phyloP scores from a whole-genome alignment of 2,113 vertebrate genomes.

The Phoenicopterus ruber region DNA sequence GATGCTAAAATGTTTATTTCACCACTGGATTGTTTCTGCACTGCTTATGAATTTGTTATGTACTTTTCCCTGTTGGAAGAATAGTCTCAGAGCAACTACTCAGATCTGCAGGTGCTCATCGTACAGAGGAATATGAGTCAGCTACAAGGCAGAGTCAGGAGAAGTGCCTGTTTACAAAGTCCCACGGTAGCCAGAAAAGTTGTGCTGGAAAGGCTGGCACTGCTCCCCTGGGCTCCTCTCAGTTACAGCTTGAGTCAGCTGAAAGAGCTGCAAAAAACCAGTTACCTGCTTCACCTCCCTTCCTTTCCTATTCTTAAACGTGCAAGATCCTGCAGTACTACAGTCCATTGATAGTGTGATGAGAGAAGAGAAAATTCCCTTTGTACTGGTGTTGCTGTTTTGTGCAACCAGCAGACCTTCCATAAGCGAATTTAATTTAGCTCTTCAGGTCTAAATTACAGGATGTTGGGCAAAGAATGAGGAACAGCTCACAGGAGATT shows the following conservation, averaged over 20 bases:
- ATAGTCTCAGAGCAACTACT: background rate
- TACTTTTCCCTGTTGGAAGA: background rate
- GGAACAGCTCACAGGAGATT: background rate
- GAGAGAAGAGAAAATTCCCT: background rate
- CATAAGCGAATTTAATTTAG: background rate
- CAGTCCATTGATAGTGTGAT: background rate
- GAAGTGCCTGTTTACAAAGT: background rate
- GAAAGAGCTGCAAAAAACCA: background rate
- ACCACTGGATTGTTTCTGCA: background rate
- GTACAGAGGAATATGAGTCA: background rate
- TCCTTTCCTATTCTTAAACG: background rate
- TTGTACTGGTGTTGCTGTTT: background rate
- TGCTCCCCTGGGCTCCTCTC: background rate
- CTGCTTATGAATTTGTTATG: background rate
- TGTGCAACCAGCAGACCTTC: background rate
- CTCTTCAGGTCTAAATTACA: background rate
- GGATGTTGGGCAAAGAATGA: background rate
- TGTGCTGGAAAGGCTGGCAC: background rate
- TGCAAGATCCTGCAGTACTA: background rate
- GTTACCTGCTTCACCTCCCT: background rate
- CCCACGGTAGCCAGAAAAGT: background rate
- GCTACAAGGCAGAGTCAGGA: background rate
- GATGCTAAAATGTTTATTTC: background rate
- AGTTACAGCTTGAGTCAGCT: background rate
- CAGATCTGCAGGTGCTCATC: background rate